Evolutionary conservation across 1,140 invertebrate species (phyloP), one percentile per base, ranked within the genome.

Genomic region (Oppia nitens): DNA sequence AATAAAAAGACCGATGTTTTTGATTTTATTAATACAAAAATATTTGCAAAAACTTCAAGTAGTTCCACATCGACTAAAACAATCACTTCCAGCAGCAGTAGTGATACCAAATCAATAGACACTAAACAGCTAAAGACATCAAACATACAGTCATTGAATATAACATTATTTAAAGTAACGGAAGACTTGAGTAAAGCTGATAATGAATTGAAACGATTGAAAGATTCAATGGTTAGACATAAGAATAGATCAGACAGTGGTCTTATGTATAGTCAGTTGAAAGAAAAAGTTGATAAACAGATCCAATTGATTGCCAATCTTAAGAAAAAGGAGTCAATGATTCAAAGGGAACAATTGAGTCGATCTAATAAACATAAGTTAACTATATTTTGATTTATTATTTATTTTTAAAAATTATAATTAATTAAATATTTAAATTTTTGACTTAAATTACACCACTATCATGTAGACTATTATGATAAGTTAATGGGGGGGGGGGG

Each of bases 101-200:
- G 6, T 9, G 32, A 9, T 6, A 9, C 32, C 17, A n/a, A n/a
- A n/a, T n/a, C n/a, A n/a, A n/a, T n/a, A 53, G 12, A 14, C n/a
- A 26, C 1, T 3, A 55, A 20, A 14, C 20, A 57, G 14, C 2
- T 57, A 29, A 59, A 55, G 9, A 51, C 2, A 21, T 59, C 21
- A 28, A 53, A 20, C 23, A 14, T 11, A 25, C n/a, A 27, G 20
- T 20, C n/a, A 9, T 28, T 59, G 2, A 54, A 51, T 47, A 24
- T 59, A 12, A 3, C 57, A 2, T 27, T 49, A 21, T 54, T 59
- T 3, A 55, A 59, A 24, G 12, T 27, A 2, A 17, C 27, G n/a
- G 56, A 59, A 47, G 57, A 59, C 12, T 23, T 54, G 21, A 24
- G 27, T 20, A 60, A 24, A 54, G 57, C 57, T 17, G 3, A 59